Conservation (phyloP, 2,113 vertebrate species). For the Dermatemys mawii region DNA sequence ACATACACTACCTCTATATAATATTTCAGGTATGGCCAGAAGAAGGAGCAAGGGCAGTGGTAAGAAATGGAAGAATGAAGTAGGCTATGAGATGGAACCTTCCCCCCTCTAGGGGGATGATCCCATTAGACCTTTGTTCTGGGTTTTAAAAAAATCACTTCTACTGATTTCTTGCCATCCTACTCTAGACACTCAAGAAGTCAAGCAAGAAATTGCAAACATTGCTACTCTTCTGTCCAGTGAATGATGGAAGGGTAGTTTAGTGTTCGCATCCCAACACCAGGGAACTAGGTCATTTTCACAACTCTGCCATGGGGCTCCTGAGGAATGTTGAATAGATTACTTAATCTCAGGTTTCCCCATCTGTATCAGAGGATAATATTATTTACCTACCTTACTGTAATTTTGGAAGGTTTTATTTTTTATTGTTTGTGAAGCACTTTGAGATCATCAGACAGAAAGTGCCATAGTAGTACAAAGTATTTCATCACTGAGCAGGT, state of each 20-base stretch:
- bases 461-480: rapidly evolving
- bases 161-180: not conserved
- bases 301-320: not conserved
- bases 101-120: not conserved
- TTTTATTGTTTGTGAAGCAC: rapidly evolving
- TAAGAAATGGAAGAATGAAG: not conserved
- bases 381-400: not conserved
- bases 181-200: not conserved
- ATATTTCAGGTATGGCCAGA: rapidly evolving
- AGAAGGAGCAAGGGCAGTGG: not conserved
- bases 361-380: not conserved
- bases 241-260: not conserved
- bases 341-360: not conserved
- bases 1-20: not conserved
- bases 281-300: not conserved
- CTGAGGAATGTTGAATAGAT: not conserved
- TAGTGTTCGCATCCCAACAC: not conserved
- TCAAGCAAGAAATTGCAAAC: not conserved
- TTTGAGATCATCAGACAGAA: rapidly evolving
- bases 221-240: not conserved
- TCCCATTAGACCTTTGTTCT: not conserved
- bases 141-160: not conserved
- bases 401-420: not conserved
- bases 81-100: not conserved
- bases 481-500: not conserved